Conservation (phyloP, 2,888 invertebrate genomes). For the Perdita meconis region DNA sequence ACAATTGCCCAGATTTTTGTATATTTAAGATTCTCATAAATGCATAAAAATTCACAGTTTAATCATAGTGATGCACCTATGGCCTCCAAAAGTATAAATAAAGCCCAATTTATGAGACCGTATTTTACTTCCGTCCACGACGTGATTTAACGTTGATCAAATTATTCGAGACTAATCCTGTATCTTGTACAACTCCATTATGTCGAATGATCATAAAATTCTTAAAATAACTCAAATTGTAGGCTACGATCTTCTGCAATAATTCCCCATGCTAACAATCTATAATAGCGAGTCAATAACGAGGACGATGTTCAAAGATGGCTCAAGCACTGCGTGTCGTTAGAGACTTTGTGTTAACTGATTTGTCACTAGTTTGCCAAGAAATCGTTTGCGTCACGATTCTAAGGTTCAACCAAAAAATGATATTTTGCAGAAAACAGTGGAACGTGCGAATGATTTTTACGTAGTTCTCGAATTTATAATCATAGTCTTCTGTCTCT, state of each 20-base stretch:
- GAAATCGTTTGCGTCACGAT: not conserved
- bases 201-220: not conserved
- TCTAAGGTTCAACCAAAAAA: not conserved
- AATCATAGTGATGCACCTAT: too few relatives aligned
- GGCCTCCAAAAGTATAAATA: too few relatives aligned
- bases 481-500: not conserved
- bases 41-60: too few relatives aligned
- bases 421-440: not conserved
- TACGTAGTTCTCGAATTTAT: conserved; percentile 27
- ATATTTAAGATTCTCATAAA: too few relatives aligned
- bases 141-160: too few relatives aligned
- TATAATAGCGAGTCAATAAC: not conserved
- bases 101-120: too few relatives aligned
- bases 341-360: conserved; percentile 44
- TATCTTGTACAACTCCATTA: conserved; percentile 1
- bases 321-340: conserved; percentile 30
- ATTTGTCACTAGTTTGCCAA: not conserved
- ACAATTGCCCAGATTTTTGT: too few relatives aligned
- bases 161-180: too few relatives aligned
- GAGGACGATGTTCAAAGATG: not conserved
- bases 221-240: not conserved
- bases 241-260: not conserved
- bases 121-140: too few relatives aligned
- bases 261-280: not conserved
- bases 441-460: conserved; percentile 35